Conservation (phyloP, 2,888 invertebrate species). For the Encarsia formosa region DNA sequence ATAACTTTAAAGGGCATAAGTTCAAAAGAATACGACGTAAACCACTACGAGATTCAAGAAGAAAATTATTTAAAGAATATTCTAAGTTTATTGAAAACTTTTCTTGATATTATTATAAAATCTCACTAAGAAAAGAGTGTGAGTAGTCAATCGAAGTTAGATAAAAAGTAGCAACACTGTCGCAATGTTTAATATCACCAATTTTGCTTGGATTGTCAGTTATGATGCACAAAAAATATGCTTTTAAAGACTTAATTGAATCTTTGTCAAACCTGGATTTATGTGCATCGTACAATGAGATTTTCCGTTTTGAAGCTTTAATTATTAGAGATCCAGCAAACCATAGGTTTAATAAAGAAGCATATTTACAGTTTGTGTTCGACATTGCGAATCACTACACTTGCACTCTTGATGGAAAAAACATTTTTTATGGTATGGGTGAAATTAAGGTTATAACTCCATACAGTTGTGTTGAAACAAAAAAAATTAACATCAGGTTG, state of each 20-base stretch:
- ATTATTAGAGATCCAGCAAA: background rate
- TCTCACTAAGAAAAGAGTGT: background rate
- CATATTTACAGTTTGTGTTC: slow-evolving; percentile 28
- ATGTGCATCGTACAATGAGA: background rate
- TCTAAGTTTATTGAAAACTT: background rate
- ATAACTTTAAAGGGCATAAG: background rate
- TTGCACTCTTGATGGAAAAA: slow-evolving; percentile 22
- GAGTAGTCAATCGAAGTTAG: background rate
- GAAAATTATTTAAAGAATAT: background rate
- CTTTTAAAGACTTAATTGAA: background rate
- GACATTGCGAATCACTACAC: slow-evolving; percentile 20
- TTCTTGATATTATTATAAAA: background rate
- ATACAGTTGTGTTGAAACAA: no score
- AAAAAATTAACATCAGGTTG: no score
- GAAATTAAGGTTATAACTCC: slow-evolving; percentile 13
- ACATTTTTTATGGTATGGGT: slow-evolving; percentile 26
- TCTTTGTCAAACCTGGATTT: background rate
- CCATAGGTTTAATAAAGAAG: background rate
- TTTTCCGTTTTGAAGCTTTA: background rate
- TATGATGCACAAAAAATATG: slow-evolving; percentile 1
- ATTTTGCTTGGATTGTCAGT: background rate
- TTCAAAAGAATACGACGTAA: background rate
- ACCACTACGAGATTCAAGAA: background rate
- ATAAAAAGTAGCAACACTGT: background rate
- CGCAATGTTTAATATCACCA: background rate